Conservation (phyloP, 2,113 vertebrate species). For the Struthidea cinerea region DNA sequence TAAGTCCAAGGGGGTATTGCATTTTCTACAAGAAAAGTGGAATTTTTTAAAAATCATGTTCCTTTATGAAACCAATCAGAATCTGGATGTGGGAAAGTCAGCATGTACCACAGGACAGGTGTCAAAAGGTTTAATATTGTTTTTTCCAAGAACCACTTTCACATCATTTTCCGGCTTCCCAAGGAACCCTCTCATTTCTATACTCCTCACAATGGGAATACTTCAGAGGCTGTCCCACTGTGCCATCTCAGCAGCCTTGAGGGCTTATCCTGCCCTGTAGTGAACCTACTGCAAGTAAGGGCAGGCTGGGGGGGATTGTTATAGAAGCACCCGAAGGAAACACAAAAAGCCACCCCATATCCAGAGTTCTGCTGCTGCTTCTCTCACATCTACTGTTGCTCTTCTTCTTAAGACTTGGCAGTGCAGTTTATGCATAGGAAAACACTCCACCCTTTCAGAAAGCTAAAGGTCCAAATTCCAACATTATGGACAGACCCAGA, state of each 20-base stretch:
- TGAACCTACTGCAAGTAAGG: not conserved
- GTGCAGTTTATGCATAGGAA: not conserved
- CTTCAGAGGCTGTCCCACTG: not conserved
- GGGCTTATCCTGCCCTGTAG: not conserved
- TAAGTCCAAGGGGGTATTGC: not conserved
- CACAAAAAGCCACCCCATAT: not conserved
- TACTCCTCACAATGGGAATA: not conserved
- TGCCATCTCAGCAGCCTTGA: not conserved
- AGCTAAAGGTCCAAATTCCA: not conserved
- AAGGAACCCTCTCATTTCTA: not conserved
- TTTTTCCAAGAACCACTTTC: not conserved
- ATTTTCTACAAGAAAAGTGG: not conserved
- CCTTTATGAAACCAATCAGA: not conserved
- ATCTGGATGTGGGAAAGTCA: not conserved
- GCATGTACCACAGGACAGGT: fast-evolving
- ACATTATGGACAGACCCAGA: not conserved
- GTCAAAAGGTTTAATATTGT: not conserved
- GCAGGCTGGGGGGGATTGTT: not conserved
- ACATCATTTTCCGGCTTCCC: not conserved
- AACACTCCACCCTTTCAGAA: not conserved
- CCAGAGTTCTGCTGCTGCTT: not conserved
- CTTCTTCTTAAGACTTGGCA: not conserved
- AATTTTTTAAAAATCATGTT: not conserved
- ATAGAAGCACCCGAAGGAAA: not conserved
- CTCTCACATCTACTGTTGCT: not conserved